phyloP scores from a whole-genome alignment of 2,888 invertebrate genomes.

The Bombylius discolor region DNA sequence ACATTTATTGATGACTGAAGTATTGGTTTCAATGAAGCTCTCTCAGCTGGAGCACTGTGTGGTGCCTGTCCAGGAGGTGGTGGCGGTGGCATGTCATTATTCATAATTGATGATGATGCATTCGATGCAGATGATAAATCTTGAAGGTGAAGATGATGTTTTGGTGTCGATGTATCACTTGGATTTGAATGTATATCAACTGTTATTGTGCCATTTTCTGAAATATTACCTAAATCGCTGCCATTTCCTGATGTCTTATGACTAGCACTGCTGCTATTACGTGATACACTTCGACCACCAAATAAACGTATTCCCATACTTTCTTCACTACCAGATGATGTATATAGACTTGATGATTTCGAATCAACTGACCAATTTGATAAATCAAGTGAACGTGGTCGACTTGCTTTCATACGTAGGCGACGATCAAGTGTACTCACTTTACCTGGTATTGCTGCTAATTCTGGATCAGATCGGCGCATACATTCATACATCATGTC shows the following conservation, averaged over 20 bases:
- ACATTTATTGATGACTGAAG: background rate
- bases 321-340: constrained; percentile 77
- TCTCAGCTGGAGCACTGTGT: background rate
- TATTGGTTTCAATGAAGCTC: background rate
- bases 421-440: constrained; percentile 71
- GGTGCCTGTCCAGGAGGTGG: background rate
- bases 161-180: constrained; percentile 22
- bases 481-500: constrained; percentile 56
- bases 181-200: constrained; percentile 23
- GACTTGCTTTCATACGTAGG: constrained; percentile 65
- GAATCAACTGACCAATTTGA: constrained; percentile 85
- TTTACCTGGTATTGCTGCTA: constrained; percentile 69
- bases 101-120: background rate
- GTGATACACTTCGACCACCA: constrained; percentile 50
- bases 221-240: constrained; percentile 39
- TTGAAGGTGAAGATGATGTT: constrained; percentile 15
- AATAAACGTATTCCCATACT: constrained; percentile 53
- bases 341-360: constrained; percentile 64
- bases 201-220: constrained; percentile 39
- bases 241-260: constrained; percentile 42
- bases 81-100: background rate
- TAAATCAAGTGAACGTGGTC: constrained; percentile 68
- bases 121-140: background rate
- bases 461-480: constrained; percentile 68
- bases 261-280: constrained; percentile 64